Base-by-base conservation (phyloP, 2,797 vertebrate genomes). In the Pempheris klunzingeri region DNA sequence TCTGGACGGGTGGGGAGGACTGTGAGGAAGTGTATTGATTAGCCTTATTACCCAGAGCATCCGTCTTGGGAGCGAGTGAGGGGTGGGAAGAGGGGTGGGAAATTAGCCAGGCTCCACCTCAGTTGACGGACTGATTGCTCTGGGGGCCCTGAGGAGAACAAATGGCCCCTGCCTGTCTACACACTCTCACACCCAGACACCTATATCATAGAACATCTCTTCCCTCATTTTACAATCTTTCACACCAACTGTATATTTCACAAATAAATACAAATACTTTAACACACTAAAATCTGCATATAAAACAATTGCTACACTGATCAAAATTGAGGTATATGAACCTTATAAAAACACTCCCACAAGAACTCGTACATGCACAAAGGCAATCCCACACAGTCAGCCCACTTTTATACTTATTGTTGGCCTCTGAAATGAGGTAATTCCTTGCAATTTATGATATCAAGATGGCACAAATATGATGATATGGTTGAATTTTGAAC, bases 11-110 rank as follows among this genome's bases (percentile, higher is more conserved):
- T 34, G 58, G 62, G 63, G 78, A 74, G 65, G 66, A 65, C 77
- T 85, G 53, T 71, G 77, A 90, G 93, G 92, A 93, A 93, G 92
- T 90, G 83, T 95, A 96, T 96, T 96, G 95, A 96, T 96, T 95
- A 93, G 92, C 85, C 93, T 94, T 95, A 95, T 95, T 96, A 95
- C 94, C 92, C 87, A 90, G 90, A 93, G 93, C 94, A 95, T 95
- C 92, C 82, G 86, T 96, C 95, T 94, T 91, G 74, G 88, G 91
- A 92, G 78, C 3, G 87, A 83, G 80, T 72, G 80, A 90, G 67
- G 63, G 78, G 61, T 62, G 74, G 83, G 64, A 69, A 83, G 81
- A 81, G 83, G 87, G 87, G 79, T 83, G 91, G 91, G 81, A 92
- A 95, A 95, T 95, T 94, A 95, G 94, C 91, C 55, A n/a, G 69